Evolutionary conservation across 2,113 vertebrate species (phyloP), one percentile per base, ranked within the genome.

Genomic region (Lophotis ruficrista): DNA sequence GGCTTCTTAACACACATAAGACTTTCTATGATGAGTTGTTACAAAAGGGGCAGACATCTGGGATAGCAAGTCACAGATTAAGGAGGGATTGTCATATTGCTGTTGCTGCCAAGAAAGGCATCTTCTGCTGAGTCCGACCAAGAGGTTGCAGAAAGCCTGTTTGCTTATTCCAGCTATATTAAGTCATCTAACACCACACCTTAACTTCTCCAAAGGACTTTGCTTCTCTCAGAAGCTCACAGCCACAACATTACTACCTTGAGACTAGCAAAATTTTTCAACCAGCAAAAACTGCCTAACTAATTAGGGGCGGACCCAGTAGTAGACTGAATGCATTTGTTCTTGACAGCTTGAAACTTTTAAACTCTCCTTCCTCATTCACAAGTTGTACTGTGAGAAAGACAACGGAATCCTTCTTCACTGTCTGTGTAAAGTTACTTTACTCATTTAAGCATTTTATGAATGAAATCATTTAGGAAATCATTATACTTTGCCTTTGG

Each of bases 391-490:
- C 35, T 71, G 14, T 10, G 8, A 71, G 68, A 87, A 75, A 84
- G 30, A 71, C 72, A 95, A 72, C 28, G 20, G 35, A 79, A 79
- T 89, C 45, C 41, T 69, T 21, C 37, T 86, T 71, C 45, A 58
- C 24, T 75, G 53, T 72, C 73, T 68, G 6, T 68, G 80, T 45
- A 79, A 85, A 91, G 93, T 71, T 71, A 41, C 47, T 87, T 87
- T 35, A 73, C 10, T 60, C 56, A 61, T 89, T 89, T 53, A 65
- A 57, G 70, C 15, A 37, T 79, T 96, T 77, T 82, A 76, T 89
- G 77, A 96, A 96, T 89, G 24, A 89, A 96, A 93, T 94, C 0
- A 69, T 91, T 96, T 69, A 92, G 43, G 43, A 90, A 92, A 83
- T 86, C 8, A 51, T 87, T 80, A 75, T 64, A n/a, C 31, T 90